These are phyloP conservation scores for Sphinx pinastri DNA, from an alignment of 2,888 invertebrate genomes.

Conservation along the genomic window DNA sequence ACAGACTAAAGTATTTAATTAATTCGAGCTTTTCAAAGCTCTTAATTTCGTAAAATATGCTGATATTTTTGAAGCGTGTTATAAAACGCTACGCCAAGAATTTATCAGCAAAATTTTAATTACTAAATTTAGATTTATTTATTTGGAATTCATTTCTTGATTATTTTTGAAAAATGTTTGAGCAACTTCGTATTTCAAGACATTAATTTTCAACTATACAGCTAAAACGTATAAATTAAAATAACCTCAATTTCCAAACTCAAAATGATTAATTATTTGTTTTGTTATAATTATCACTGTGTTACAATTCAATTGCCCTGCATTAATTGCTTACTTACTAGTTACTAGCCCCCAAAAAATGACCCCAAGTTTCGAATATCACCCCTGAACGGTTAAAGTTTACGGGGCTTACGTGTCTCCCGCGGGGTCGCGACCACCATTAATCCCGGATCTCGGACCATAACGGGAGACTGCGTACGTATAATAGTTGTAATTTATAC, in stretches of 20 bases:
- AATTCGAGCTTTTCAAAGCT: slow-evolving; percentile 5
- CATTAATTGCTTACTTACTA: not conserved
- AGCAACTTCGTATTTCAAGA: too few species aligned
- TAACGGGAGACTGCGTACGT: slow-evolving; percentile 25
- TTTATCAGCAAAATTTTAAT: not conserved
- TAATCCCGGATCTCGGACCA: slow-evolving; percentile 27
- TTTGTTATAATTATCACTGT: not conserved
- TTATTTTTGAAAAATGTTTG: too few species aligned
- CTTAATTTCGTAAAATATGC: not conserved
- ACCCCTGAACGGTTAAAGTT: slow-evolving; percentile 17
- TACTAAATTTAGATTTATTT: too few species aligned
- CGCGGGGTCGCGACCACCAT: slow-evolving; percentile 26
- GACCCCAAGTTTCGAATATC: not conserved
- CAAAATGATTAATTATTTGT: too few species aligned
- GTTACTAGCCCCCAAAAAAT: not conserved
- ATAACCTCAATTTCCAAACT: too few species aligned
- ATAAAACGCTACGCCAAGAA: not conserved
- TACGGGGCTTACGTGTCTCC: slow-evolving; percentile 23
- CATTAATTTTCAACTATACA: too few species aligned
- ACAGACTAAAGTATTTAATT: slow-evolving; percentile 5
- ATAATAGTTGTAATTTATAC: slow-evolving; percentile 29
- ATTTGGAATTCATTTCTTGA: too few species aligned
- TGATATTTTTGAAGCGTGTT: not conserved
- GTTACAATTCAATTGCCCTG: not conserved
- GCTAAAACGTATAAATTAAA: too few species aligned